Conservation (phyloP, 2,888 invertebrate species). For the Ormyrus labotus region DNA sequence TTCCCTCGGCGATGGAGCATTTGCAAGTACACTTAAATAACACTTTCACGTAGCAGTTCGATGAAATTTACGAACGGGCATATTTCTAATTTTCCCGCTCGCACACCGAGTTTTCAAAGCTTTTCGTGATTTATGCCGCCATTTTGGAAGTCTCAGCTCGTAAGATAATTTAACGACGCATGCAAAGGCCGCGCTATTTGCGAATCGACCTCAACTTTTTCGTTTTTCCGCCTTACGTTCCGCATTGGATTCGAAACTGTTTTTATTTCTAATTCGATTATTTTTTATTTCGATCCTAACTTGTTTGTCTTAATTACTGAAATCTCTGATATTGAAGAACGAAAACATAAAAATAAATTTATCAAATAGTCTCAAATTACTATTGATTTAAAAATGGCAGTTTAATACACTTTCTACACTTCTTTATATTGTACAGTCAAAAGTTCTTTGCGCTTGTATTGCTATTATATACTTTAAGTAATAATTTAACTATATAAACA, state of each 20-base stretch:
- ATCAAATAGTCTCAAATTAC: too few species aligned
- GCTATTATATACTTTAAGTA: not conserved
- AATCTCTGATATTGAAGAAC: too few species aligned
- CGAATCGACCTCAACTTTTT: conserved; percentile 28
- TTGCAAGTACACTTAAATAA: not conserved
- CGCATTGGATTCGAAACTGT: too few species aligned
- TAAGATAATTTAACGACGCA: conserved; percentile 36
- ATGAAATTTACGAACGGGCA: not conserved
- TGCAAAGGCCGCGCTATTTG: conserved; percentile 45
- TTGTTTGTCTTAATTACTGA: too few species aligned
- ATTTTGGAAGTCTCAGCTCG: conserved; percentile 37
- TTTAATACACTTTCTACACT: too few species aligned
- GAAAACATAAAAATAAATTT: too few species aligned
- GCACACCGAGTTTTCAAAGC: conserved; percentile 27
- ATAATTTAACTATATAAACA: too few species aligned
- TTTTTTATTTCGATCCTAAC: too few species aligned
- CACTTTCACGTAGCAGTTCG: conserved; percentile 9
- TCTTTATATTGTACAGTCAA: too few species aligned
- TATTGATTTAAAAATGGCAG: too few species aligned
- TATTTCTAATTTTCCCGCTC: conserved; percentile 14
- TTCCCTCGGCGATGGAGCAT: not conserved
- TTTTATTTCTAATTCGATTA: too few species aligned
- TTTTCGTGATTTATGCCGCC: conserved; percentile 36
- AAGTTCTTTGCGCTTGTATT: too few species aligned
- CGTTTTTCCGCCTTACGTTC: not conserved